Base-by-base conservation (phyloP, 2,797 vertebrate species). In the Etheostoma perlongum region DNA sequence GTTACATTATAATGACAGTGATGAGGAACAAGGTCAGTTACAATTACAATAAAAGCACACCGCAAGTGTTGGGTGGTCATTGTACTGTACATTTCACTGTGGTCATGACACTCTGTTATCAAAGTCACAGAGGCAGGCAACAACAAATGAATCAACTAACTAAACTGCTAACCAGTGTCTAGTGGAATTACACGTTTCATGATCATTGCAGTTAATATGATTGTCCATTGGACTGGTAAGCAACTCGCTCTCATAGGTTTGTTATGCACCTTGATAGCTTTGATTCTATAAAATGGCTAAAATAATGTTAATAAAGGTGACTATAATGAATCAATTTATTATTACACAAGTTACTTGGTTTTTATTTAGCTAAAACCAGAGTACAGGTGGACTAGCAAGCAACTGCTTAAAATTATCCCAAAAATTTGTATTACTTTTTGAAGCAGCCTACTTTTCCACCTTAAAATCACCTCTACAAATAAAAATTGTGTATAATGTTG, bases 81-180 rank as follows among this genome's bases (percentile, higher is more conserved):
- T 14, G 9, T 54, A 16, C 27, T 55, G 60, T 67, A 82, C 54
- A 64, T 78, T 65, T 33, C 64, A 57, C 69, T 55, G 9, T 61
- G 19, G 9, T 59, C 13, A 55, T 55, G 27, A 40, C 54, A 52
- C 16, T 23, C 21, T 60, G 74, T 65, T 62, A 48, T 74, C n/a
- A 36, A 36, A 36, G 30, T 54, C 47, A 18, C 16, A 7, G 48
- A 42, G 6, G 30, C 0, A 44, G 46, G 23, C 48, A 49, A 55
- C 52, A 51, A 12, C 49, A 70, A 58, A 33, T 9, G 1, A 36
- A 52, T 46, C 48, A 71, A 55, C 40, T 8, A 8, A 44, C 1
- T 12, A 0, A 8, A 52, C n/a, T 36, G 60, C 16, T 27, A 27
- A 33, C 1, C 42, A 16, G 44, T 4, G 6, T 23, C 12, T 27